Base-by-base conservation (phyloP, 2,888 invertebrate genomes). In the Alentia gelatinosa region DNA sequence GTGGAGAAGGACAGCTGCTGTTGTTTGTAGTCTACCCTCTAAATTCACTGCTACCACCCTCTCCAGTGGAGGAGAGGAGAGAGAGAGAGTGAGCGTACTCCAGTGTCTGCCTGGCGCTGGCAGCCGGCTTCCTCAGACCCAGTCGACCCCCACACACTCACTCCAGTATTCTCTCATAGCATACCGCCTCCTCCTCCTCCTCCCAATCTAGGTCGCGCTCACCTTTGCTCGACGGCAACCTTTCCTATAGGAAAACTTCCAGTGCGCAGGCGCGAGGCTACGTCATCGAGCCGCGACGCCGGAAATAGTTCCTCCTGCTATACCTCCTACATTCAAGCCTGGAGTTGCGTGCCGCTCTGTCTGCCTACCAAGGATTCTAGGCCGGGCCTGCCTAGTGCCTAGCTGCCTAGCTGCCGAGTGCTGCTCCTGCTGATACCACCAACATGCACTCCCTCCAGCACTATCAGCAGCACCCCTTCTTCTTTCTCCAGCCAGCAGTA, bases 301-400 rank as follows among this genome's bases (percentile, higher is more conserved):
- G 40, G 40, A 83, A 83, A 83, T 83, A 83, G 83, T 83, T 30
- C 83, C 83, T 68, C 68, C 12, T 47, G 7, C 47, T 63, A 63
- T 19, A 7, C 9, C 63, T 63, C 63, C 26, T 4, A 0, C 33
- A 68, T 19, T 47, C 47, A 12, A 7, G 7, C 47, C 19, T 47
- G 47, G 47, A 19, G 47, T 19, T 47, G 47, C 9, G 9, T 47
- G 47, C 47, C 19, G 7, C 9, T 47, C 19, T 47, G 68, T 26
- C 26, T 26, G 68, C 68, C 33, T 68, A 30, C 68, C 56, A 63
- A 15, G 4, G 15, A 63, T n/a, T 63, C 15, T 0, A 68, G 68
- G 68, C 12, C 30, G 68, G 26, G 68, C 5, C 19, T 47, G 19
- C 56, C 5, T 56, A 3, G 23, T n/a, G 56, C 56, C 56, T 56